Percentiles rank a stretch among this genome's conserved stretches.
Conservation (phyloP, 2,113 vertebrate genomes). For the Setophaga petechia region DNA sequence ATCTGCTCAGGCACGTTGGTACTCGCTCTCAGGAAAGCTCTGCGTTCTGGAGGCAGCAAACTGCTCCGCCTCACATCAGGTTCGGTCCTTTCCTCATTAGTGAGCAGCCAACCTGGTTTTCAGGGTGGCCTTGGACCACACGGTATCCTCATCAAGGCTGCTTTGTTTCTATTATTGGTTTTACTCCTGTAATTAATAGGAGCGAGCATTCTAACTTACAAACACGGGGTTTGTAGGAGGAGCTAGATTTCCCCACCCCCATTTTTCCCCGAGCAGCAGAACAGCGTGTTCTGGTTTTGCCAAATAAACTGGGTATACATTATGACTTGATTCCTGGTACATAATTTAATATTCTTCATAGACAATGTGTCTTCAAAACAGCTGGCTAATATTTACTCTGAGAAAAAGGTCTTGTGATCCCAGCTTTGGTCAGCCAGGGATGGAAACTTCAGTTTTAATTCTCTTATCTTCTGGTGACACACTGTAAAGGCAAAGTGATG, state of each 20-base stretch:
- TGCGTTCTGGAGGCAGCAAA: background rate
- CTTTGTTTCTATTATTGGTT: background rate
- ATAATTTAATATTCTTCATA: background rate
- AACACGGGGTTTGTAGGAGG: background rate
- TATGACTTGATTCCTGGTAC: background rate
- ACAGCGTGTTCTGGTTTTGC: background rate
- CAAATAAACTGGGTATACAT: background rate
- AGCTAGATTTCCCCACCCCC: background rate
- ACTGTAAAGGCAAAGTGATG: background rate
- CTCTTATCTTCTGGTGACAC: background rate
- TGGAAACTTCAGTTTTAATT: background rate
- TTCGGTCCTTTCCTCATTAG: background rate
- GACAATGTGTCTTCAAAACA: background rate
- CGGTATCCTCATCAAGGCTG: background rate
- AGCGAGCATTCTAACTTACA: background rate
- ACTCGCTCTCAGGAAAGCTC: fast-evolving
- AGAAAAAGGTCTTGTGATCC: background rate
- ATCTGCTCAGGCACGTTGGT: background rate
- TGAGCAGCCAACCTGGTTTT: background rate
- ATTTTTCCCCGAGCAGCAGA: background rate
- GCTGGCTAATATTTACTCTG: background rate
- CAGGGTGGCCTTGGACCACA: background rate
- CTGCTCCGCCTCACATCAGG: fast-evolving
- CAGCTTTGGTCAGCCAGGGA: background rate
- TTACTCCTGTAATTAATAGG: background rate